Base-by-base conservation (phyloP, 2,797 vertebrate genomes). In the Pangasius larnaudii region DNA sequence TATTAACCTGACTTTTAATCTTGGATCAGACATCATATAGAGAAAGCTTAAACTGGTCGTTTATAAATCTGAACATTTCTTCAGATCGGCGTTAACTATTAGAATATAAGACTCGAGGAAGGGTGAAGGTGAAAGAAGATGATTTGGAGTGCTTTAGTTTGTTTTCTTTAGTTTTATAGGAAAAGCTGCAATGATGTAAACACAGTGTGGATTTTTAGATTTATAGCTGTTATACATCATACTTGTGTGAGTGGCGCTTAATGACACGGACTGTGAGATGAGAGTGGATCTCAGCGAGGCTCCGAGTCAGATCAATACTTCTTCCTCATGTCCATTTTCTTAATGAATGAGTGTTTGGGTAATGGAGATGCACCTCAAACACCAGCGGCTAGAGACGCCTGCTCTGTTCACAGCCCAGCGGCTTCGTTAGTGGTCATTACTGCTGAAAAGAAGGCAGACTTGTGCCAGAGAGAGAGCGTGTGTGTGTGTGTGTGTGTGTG, bases 401-500 rank as follows among this genome's bases (percentile, higher is more conserved):
- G 58, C 67, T 39, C 84, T 75, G 30, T 61, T 75, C 72, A 13
- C 22, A 42, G 53, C 30, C 24, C 30, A 27, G 36, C 14, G 24
- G n/a, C 56, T 77, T 74, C 51, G 19, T 46, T 42, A 59, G 2
- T 22, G 56, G 3, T 86, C 72, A 77, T 86, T 77, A 63, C 33
- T 33, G 39, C n/a, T 7, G 30, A 9, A 77, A 86, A 42, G 7
- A 42, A 46, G 36, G 56, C 84, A 85, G 84, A 10, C 11, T 5
- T 19, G 51, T 22, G 19, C 4, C 10, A 49, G 9, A 46, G 77
- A 49, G 9, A 46, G 77, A 19, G 30, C 58, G 75, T 36, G 74
- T n/a, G 74, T 30, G 74, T 74, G 71, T 74, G 71, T 74, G 71
- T 42, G 69, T 72, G 39, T 74, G 33, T 71, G 69, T 19, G 39